Evolutionary conservation across 2,888 invertebrate genomes (phyloP).

Genomic region (Emmelina monodactyla): DNA sequence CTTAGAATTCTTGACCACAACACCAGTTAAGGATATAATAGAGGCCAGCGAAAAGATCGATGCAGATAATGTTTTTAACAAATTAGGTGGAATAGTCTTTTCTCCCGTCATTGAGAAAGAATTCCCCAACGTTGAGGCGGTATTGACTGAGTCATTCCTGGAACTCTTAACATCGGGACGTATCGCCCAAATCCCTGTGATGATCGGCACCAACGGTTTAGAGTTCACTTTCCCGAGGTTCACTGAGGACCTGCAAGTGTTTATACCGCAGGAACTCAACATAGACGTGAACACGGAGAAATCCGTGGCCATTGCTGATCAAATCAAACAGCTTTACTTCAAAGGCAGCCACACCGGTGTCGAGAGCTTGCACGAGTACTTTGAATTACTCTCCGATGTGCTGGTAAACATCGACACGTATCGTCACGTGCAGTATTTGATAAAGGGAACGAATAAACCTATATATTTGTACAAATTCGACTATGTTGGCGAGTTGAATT

Average conservation of each 20-base stretch:
- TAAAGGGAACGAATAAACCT: constrained; percentile 38
- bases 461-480: constrained; percentile 50
- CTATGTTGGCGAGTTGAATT: constrained; percentile 43
- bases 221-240: constrained; percentile 29
- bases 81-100: constrained; percentile 18
- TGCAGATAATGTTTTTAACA: constrained; percentile 7
- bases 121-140: constrained; percentile 40
- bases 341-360: constrained; percentile 27
- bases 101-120: constrained; percentile 42
- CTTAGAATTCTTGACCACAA: constrained; percentile 37
- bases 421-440: constrained; percentile 40
- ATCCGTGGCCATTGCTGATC: constrained; percentile 29
- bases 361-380: constrained; percentile 32
- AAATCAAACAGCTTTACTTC: constrained; percentile 38
- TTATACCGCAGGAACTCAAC: constrained; percentile 37
- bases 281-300: constrained; percentile 34
- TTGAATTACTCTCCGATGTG: constrained; percentile 36
- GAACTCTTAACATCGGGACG: constrained; percentile 43
- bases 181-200: constrained; percentile 37
- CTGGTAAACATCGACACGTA: constrained; percentile 34
- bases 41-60: constrained; percentile 27
- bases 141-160: constrained; percentile 37
- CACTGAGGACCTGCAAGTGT: constrained; percentile 33
- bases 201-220: constrained; percentile 39
- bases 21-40: constrained; percentile 39